Evolutionary conservation across 2,797 vertebrate species (phyloP).

Genomic region (Dendrocincla tyrannina): DNA sequence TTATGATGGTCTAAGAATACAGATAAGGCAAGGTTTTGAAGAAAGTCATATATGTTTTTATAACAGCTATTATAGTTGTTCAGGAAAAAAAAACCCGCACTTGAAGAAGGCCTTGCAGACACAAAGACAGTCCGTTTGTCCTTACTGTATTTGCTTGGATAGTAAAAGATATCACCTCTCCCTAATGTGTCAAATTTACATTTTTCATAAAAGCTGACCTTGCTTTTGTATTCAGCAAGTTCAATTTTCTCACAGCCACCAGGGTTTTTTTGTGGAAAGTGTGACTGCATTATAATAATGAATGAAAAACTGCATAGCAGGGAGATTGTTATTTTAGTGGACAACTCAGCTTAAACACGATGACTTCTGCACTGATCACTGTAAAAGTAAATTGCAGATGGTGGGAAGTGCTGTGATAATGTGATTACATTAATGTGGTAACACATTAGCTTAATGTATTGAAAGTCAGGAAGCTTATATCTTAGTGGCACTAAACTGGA

Average conservation of each 20-base stretch:
- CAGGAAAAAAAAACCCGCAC: accelerated
- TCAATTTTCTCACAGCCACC: not conserved
- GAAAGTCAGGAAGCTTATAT: constrained; percentile 58
- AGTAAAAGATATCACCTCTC: not conserved
- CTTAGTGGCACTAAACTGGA: constrained; percentile 29
- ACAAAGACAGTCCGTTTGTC: not conserved
- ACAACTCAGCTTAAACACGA: not conserved
- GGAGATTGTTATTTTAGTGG: not conserved
- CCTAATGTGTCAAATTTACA: not conserved
- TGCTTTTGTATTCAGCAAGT: not conserved
- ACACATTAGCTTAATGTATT: constrained; percentile 41
- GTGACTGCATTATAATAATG: not conserved
- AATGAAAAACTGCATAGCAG: not conserved
- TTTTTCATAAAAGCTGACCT: not conserved
- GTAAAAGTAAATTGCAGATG: not conserved
- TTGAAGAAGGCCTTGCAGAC: not conserved
- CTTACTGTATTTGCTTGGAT: not conserved
- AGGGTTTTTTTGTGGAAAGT: not conserved
- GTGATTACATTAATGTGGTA: constrained; percentile 43
- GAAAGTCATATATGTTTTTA: not conserved
- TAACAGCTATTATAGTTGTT: not conserved
- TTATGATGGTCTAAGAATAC: not conserved
- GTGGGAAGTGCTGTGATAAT: not conserved
- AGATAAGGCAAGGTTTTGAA: not conserved
- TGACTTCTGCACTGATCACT: not conserved